Percentiles rank a stretch among this genome's conserved stretches.
These are phyloP conservation scores for Neosilurus mollespiculum DNA, from an alignment of 2,797 vertebrate species.

Conservation along the genomic window DNA sequence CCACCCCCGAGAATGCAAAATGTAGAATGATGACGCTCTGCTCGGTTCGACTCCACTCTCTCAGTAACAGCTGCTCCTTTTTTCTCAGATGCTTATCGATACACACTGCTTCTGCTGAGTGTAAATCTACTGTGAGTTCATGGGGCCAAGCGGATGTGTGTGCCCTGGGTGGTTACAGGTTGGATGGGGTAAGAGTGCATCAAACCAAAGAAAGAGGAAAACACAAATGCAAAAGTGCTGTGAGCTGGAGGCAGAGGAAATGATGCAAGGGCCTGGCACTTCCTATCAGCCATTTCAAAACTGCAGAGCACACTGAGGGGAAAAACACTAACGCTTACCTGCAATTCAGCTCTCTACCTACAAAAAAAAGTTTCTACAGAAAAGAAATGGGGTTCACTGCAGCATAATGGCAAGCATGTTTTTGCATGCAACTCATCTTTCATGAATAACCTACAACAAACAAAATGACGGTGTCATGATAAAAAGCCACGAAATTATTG, in stretches of 20 bases:
- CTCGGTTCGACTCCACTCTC: slow-evolving; percentile 25
- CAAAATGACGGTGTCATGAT: background rate
- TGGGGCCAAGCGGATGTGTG: background rate
- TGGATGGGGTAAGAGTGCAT: slow-evolving; percentile 23
- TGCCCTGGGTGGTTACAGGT: background rate
- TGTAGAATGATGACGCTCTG: slow-evolving; percentile 30
- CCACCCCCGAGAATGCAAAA: slow-evolving; percentile 55
- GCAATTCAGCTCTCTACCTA: background rate
- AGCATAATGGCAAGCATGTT: background rate
- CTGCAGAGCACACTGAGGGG: slow-evolving; percentile 23
- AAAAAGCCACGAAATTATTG: background rate
- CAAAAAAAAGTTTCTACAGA: no score
- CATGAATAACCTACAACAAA: background rate
- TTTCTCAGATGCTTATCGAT: slow-evolving; percentile 60
- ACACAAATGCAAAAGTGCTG: slow-evolving; percentile 55
- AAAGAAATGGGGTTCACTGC: background rate
- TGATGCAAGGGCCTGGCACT: slow-evolving; percentile 47
- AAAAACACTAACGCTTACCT: background rate
- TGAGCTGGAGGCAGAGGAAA: slow-evolving; percentile 55
- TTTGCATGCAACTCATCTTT: background rate
- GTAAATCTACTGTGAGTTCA: background rate
- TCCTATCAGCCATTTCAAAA: slow-evolving; percentile 47
- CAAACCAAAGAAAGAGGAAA: slow-evolving; percentile 41
- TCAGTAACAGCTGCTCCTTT: slow-evolving; percentile 59
- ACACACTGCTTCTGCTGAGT: background rate